Conservation (phyloP, 2,797 vertebrate species). For the Macropodus opercularis region DNA sequence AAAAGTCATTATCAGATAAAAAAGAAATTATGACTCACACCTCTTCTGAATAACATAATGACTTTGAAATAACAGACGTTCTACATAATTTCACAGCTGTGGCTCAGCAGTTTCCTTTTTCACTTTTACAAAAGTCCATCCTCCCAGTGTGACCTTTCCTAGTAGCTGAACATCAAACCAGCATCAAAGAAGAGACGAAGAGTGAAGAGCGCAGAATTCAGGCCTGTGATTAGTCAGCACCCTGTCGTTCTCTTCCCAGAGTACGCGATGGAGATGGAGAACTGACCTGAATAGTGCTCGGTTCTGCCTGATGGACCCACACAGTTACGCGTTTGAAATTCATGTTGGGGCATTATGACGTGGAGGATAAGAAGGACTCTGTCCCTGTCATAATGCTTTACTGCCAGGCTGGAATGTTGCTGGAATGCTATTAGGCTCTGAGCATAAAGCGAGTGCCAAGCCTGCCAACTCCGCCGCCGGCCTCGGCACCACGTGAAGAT, state of each 20-base stretch:
- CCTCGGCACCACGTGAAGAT: slow-evolving; percentile 21
- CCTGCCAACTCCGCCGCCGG: slow-evolving; percentile 13
- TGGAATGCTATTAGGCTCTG: slow-evolving; percentile 36
- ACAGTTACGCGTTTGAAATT: slow-evolving; percentile 72
- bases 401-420: slow-evolving; percentile 42
- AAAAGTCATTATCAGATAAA: slow-evolving; percentile 30
- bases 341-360: slow-evolving; percentile 39
- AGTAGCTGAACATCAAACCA: slow-evolving; percentile 20
- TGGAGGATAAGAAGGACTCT: slow-evolving; percentile 47
- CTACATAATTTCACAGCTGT: slow-evolving; percentile 2
- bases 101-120: slow-evolving; percentile 21
- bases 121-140: slow-evolving; percentile 1
- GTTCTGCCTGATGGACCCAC: slow-evolving; percentile 71
- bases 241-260: slow-evolving; percentile 25
- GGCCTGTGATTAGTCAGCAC: slow-evolving; percentile 35
- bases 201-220: slow-evolving; percentile 3
- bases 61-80: slow-evolving; percentile 31
- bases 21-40: slow-evolving; percentile 13
- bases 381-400: slow-evolving; percentile 54
- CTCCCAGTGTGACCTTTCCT: slow-evolving; percentile 12
- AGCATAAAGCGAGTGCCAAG: slow-evolving; percentile 39
- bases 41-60: slow-evolving; percentile 11
- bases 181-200: slow-evolving; percentile 9
- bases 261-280: slow-evolving; percentile 50
- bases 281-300: slow-evolving; percentile 61